Conservation (phyloP, 2,888 invertebrate species). For the Empis stercorea region DNA sequence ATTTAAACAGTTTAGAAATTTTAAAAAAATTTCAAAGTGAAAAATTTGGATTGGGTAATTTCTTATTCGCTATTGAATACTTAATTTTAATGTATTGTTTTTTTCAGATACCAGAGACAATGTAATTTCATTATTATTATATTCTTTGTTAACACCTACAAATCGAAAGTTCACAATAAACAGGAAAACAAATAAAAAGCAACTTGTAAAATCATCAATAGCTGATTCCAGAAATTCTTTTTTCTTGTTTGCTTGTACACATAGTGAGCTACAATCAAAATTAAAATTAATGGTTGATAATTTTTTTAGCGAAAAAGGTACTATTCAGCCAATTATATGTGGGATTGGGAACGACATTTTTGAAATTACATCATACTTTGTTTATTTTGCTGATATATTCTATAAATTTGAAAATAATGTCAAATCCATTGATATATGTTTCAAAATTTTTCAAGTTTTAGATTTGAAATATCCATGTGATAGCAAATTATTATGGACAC, state of each 20-base stretch:
- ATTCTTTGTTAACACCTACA: not conserved
- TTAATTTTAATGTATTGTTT: not conserved
- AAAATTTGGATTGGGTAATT: not conserved
- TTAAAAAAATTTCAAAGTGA: not conserved
- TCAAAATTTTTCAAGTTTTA: not conserved
- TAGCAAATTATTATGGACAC: not conserved
- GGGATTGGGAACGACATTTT: not conserved
- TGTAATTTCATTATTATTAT: not conserved
- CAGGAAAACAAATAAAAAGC: not conserved
- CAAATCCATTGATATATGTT: constrained; percentile 1
- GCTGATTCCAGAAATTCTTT: not conserved
- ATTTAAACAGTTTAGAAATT: constrained; percentile 1
- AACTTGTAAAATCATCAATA: not conserved
- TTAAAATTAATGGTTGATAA: not conserved
- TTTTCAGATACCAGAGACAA: not conserved
- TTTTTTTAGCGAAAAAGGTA: not conserved
- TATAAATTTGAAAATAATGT: not conserved
- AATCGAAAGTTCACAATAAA: not conserved
- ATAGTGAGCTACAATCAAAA: not conserved
- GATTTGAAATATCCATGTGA: constrained; percentile 1
- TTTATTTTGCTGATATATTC: not conserved
- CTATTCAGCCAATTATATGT: constrained; percentile 1
- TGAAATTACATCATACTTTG: not conserved
- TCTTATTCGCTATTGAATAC: not conserved
- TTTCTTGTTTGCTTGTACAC: not conserved